Evolutionary conservation across 2,888 invertebrate species (phyloP).

Genomic region (Nebria salina): DNA sequence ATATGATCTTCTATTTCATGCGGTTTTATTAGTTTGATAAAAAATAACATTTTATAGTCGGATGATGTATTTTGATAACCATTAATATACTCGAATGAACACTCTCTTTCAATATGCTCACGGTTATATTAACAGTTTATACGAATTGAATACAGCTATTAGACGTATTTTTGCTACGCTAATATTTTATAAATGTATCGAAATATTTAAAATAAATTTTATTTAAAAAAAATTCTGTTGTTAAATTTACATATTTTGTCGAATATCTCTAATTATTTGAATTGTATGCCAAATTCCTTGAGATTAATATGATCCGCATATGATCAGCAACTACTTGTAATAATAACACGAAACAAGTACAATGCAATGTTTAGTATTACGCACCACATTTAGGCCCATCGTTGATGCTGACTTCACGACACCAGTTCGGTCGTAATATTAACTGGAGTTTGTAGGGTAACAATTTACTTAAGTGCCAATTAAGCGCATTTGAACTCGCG

Average conservation of each 20-base stretch:
- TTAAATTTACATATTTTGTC: too few species aligned
- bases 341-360: background rate
- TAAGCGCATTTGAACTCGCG: conserved; percentile 39
- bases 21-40: conserved; percentile 39
- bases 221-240: too few species aligned
- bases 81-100: conserved; percentile 38
- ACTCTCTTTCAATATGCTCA: background rate
- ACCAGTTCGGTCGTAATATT: background rate
- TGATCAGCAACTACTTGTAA: background rate
- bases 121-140: background rate
- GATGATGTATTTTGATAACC: conserved; percentile 41
- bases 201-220: too few species aligned
- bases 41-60: conserved; percentile 39
- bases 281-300: background rate
- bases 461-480: conserved; percentile 46
- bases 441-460: conserved; percentile 26
- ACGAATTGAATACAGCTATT: background rate
- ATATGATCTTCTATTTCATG: conserved; percentile 23
- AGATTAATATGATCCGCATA: background rate
- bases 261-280: background rate
- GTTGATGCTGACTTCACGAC: background rate
- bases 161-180: background rate
- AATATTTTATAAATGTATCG: too few species aligned
- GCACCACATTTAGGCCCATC: background rate
- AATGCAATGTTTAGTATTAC: background rate